Base-by-base conservation (phyloP, 1,140 invertebrate genomes). In the Bombus haemorrhoidalis region DNA sequence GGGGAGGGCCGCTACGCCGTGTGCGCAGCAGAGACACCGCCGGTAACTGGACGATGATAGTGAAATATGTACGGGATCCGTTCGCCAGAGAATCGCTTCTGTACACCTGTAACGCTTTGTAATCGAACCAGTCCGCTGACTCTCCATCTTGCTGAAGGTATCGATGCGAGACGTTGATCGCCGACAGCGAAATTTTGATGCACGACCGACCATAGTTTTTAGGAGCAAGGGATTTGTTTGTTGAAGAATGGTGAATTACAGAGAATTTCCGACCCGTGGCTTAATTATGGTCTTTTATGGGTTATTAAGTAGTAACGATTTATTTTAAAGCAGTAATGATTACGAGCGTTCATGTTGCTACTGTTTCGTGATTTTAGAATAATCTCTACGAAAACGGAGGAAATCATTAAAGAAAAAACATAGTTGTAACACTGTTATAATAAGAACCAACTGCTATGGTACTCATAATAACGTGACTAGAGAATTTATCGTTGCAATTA, bases 31-130 rank as follows among this genome's bases (percentile, higher is more conserved):
- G 81, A 77, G 86, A 87, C 82, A 82, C 86, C 85, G 79, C 66
- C 69, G 78, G 53, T 69, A 84, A 82, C 79, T 76, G 82, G 81
- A 87, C 75, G 89, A 90, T 89, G 88, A 89, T 84, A 87, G 79
- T 90, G 86, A 89, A 90, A 89, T 89, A 89, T 89, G 81, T 84
- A 79, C 57, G 57, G 39, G 62, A 57, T 39, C 83, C 62, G 41
- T 79, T 39, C 22, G 39, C 78, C 71, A 47, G 47, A n/a, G 78
- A 57, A 81, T 75, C 68, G 77, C 83, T 85, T 71, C 83, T 53
- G 83, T 85, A 85, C 83, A 85, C 83, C 83, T 85, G 83, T 85
- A 85, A 85, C 77, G 83, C 83, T 85, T 80, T 85, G 84, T 85
- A 81, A 85, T 81, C 79, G 79, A 85, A 81, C 34, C 83, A 59